Evolutionary conservation across 2,888 invertebrate species (phyloP).

Genomic region (Cryptus armator): DNA sequence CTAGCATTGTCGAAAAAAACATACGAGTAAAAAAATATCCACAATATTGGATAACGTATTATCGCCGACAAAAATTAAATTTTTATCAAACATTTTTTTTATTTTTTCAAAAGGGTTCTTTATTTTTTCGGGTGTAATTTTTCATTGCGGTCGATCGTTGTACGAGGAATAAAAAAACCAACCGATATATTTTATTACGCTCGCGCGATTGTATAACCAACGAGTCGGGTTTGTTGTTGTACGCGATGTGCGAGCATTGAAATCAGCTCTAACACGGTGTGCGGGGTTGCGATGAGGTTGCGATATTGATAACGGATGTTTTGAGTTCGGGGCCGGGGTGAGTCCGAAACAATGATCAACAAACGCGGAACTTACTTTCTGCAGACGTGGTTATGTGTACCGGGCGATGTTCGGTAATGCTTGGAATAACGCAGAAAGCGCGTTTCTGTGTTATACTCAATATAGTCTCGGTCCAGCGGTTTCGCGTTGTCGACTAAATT

Average conservation of each 20-base stretch:
- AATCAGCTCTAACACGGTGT: neutral
- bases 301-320: slow-evolving; percentile 45
- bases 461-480: slow-evolving; percentile 71
- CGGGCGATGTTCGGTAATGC: slow-evolving; percentile 60
- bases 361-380: slow-evolving; percentile 72
- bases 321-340: slow-evolving; percentile 5
- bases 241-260: neutral
- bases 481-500: slow-evolving; percentile 78
- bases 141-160: no score
- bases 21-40: no score
- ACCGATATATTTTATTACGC: no score
- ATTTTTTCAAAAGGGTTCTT: no score
- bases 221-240: neutral
- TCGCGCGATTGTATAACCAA: no score
- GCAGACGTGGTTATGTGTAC: slow-evolving; percentile 54
- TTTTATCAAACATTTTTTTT: no score
- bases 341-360: slow-evolving; percentile 1
- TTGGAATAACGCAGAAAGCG: slow-evolving; percentile 73
- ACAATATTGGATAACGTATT: no score
- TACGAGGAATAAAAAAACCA: no score
- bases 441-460: slow-evolving; percentile 73
- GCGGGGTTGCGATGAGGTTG: slow-evolving; percentile 18
- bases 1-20: no score
- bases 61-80: no score
- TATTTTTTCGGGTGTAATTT: no score